Evolutionary conservation across 2,113 vertebrate genomes (phyloP), one percentile per base, ranked within the genome.

Genomic region (Sinocyclocheilus anshuiensis): DNA sequence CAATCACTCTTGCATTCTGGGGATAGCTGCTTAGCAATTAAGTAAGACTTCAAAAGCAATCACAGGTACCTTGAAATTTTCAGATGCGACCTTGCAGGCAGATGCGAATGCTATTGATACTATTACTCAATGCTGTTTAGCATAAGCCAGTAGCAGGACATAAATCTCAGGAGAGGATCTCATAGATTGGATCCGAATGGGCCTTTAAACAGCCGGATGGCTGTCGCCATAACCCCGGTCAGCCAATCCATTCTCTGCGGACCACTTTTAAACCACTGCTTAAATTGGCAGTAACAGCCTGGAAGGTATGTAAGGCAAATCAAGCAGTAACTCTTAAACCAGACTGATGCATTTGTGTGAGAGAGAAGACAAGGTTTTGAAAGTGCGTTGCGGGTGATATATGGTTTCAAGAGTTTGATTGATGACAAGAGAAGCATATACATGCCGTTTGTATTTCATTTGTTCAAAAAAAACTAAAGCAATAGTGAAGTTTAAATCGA

Each of bases 141-240:
- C 88, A 86, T 80, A 84, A 86, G 86, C 88, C 90, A 91, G 84
- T 86, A 83, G 87, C 84, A 87, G 90, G 87, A 76, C 88, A 92
- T 94, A 92, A 93, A 92, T 93, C 92, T 91, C 88, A 36, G 0
- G 71, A 90, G 92, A 92, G 90, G 42, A 91, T 92, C 88, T 91
- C 82, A 88, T 79, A 89, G 91, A 94, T 93, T 91, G 88, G 89
- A 92, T 92, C 88, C 81, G 89, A 92, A 94, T 92, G 90, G 90
- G 87, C 92, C 90, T 94, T 94, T 93, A 93, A 94, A 92, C 90
- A 93, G 93, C 90, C 78, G 22, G 74, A 90, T 16, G 85, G 90
- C 89, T 89, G 90, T 91, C 92, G 88, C 89, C 5, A 50, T 78
- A 87, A 90, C 89, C 88, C 85, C 67, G 57, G 87, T 78, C 22